Percentiles rank a stretch among this genome's conserved stretches.
phyloP scores from a whole-genome alignment of 2,797 vertebrate species.

The Sebastes oblongus region DNA sequence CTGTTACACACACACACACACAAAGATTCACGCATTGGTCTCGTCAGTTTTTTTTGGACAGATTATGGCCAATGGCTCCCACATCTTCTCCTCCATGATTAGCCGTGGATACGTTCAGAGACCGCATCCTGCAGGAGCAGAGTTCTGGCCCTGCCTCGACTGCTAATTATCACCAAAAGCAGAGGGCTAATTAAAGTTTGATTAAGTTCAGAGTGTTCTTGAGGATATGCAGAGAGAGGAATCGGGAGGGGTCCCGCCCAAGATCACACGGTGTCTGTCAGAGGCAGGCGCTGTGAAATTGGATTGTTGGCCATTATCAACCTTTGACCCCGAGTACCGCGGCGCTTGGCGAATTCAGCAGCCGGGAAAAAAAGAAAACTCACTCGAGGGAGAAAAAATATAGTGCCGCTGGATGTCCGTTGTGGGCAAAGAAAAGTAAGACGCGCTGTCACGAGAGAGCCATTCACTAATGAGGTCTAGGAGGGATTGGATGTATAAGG shows the following conservation, averaged over 20 bases:
- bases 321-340: constrained; percentile 73
- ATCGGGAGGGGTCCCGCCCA: constrained; percentile 54
- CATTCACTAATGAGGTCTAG: constrained; percentile 64
- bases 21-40: not conserved
- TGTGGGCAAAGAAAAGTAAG: constrained; percentile 29
- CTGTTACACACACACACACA: not conserved
- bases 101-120: constrained; percentile 48
- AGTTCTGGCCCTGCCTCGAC: constrained; percentile 65
- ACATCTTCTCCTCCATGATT: constrained; percentile 39
- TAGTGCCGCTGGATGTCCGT: constrained; percentile 18
- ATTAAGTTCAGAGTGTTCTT: constrained; percentile 80
- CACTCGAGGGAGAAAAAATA: constrained; percentile 35
- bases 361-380: constrained; percentile 43
- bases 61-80: constrained; percentile 43
- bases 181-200: constrained; percentile 84
- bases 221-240: constrained; percentile 73
- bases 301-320: constrained; percentile 79
- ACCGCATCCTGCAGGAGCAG: constrained; percentile 52
- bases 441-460: constrained; percentile 28
- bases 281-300: constrained; percentile 82
- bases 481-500: constrained; percentile 47
- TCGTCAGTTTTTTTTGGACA: not conserved
- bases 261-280: constrained; percentile 77
- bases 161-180: constrained; percentile 81
- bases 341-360: constrained; percentile 40